phyloP scores from a whole-genome alignment of 2,888 invertebrate species.

The Nemotelus nigrinus region DNA sequence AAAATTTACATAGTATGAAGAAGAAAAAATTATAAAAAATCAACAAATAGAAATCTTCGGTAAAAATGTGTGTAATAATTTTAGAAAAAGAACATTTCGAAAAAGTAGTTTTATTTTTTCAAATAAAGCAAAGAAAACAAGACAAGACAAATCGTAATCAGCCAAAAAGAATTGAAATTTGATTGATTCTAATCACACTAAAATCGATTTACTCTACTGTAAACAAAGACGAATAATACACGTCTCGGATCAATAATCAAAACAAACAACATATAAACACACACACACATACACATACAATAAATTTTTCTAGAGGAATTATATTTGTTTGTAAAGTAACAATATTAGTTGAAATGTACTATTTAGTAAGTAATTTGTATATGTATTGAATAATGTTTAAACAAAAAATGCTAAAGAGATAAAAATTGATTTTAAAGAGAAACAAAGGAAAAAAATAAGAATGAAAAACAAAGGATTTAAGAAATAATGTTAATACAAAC shows the following conservation, averaged over 20 bases:
- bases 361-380: constrained; percentile 44
- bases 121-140: neutral
- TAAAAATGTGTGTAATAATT: neutral
- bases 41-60: neutral
- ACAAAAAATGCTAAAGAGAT: constrained; percentile 10
- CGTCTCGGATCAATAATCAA: neutral
- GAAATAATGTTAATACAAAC: neutral
- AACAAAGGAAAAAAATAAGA: constrained; percentile 7
- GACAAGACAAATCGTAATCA: neutral
- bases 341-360: constrained; percentile 42
- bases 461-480: constrained; percentile 39
- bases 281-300: constrained; percentile 12
- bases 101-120: too few species aligned
- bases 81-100: too few species aligned
- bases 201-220: neutral
- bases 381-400: constrained; percentile 42
- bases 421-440: constrained; percentile 11
- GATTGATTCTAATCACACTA: constrained; percentile 4
- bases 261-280: neutral
- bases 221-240: neutral
- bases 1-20: neutral
- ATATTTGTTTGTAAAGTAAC: constrained; percentile 43
- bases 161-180: constrained; percentile 10
- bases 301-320: constrained; percentile 33
- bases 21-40: neutral